phyloP scores from a whole-genome alignment of 2,797 vertebrate species.

The Hoplostethus atlanticus region DNA sequence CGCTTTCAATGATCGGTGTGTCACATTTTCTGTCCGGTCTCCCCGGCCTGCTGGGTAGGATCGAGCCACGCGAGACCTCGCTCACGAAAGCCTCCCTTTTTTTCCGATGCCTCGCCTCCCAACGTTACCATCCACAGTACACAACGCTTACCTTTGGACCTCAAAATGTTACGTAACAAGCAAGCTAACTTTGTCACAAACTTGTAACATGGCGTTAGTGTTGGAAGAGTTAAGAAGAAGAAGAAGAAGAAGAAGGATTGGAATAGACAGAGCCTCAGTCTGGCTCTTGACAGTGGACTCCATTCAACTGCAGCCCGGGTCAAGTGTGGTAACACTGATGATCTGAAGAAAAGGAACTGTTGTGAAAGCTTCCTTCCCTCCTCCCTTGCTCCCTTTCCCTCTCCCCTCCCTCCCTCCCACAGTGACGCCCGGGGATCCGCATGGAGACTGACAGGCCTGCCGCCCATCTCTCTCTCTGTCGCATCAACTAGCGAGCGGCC shows the following conservation, averaged over 20 bases:
- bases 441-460: slow-evolving; percentile 78
- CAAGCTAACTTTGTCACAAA: too few species aligned
- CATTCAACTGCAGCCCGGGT: slow-evolving; percentile 32
- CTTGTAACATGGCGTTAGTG: too few species aligned
- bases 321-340: slow-evolving; percentile 16
- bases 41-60: background rate
- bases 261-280: too few species aligned
- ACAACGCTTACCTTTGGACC: slow-evolving; percentile 14
- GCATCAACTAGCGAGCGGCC: slow-evolving; percentile 75
- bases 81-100: background rate
- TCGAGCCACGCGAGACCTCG: background rate
- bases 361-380: slow-evolving; percentile 36
- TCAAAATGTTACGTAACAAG: too few species aligned
- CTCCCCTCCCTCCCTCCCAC: slow-evolving; percentile 48
- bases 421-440: slow-evolving; percentile 58
- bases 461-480: slow-evolving; percentile 60
- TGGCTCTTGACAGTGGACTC: too few species aligned
- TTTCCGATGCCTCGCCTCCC: too few species aligned
- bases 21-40: slow-evolving; percentile 14
- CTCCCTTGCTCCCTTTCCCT: slow-evolving; percentile 5
- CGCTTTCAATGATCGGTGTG: background rate
- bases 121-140: slow-evolving; percentile 4
- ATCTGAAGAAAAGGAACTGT: slow-evolving; percentile 43
- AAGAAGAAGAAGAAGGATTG: too few species aligned
- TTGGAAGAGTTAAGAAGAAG: too few species aligned